Base-by-base conservation (phyloP, 2,797 vertebrate species). In the Sebastes cheni region DNA sequence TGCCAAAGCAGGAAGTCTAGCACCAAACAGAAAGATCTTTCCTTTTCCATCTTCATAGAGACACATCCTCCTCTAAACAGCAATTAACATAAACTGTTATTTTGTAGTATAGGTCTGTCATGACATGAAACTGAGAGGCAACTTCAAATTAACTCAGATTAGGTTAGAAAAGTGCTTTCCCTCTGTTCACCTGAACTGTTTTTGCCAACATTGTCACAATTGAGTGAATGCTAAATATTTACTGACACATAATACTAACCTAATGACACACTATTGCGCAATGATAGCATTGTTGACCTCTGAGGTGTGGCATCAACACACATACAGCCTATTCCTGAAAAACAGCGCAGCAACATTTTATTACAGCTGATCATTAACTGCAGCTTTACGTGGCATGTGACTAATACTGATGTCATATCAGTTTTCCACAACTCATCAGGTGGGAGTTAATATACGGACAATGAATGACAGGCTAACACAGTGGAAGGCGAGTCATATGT, bases 291-390 rank as follows among this genome's bases (percentile, higher is more conserved):
- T 39, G 27, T 6, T 86, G 62, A 88, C 71, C 78, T 72, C 23
- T 82, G 64, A 78, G 13, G 71, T 42, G 39, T 34, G 16, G 77
- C 25, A 71, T 61, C 55, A 84, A 80, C 72, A 86, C 65, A 81
- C 75, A 76, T 72, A 72, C 52, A 76, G 27, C 73, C n/a, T 58
- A 12, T 79, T 87, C 73, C 79, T 67, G 67, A 61, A 67, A 76
- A 25, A 79, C 75, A 54, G 8, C n/a, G 30, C 25, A 0, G 2
- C 34, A 69, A 39, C 72, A 85, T 88, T 83, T 64, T 81, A 79
- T 79, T 58, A 50, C 20, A 29, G 55, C 77, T 81, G 10, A 83
- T 90, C 80, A 88, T 82, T 76, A 83, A 75, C 79, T 18, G 34
- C 14, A 22, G 27, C 14, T 39, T 77, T 54, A 80, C 0, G 20